phyloP scores from a whole-genome alignment of 2,888 invertebrate species.

The Pollenia angustigena region DNA sequence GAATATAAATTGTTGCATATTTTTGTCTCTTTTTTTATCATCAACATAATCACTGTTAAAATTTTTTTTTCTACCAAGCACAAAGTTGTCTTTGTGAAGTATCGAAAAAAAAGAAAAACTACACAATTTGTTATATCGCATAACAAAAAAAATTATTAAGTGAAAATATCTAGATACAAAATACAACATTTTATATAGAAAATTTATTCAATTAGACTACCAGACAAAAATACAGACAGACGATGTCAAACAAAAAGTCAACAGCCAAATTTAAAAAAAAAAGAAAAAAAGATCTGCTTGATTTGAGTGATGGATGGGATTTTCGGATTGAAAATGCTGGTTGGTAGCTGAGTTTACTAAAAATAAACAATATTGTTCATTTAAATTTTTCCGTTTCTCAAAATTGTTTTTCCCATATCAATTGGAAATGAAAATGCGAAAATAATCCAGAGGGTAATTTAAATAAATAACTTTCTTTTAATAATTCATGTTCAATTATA shows the following conservation, averaged over 20 bases:
- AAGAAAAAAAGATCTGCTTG: background rate
- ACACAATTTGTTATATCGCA: slow-evolving; percentile 27
- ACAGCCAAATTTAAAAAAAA: slow-evolving; percentile 18
- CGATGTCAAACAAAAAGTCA: slow-evolving; percentile 18
- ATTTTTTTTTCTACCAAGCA: slow-evolving; percentile 19
- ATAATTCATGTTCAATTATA: no score
- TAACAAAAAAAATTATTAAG: background rate
- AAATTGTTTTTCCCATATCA: background rate
- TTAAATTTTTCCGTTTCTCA: background rate
- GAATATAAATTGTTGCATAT: slow-evolving; percentile 22
- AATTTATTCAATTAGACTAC: slow-evolving; percentile 70
- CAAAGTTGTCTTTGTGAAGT: slow-evolving; percentile 39
- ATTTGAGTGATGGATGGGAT: slow-evolving; percentile 10
- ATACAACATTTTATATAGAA: slow-evolving; percentile 35
- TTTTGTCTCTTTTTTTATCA: slow-evolving; percentile 25
- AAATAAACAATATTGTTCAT: background rate
- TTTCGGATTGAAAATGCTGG: background rate
- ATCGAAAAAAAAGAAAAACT: slow-evolving; percentile 1
- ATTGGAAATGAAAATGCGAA: no score
- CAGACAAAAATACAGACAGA: slow-evolving; percentile 54
- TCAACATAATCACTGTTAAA: slow-evolving; percentile 30
- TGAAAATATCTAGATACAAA: slow-evolving; percentile 11
- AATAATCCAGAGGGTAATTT: no score
- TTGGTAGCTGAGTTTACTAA: slow-evolving; percentile 16
- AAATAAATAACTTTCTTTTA: no score